Evolutionary conservation across 2,113 vertebrate genomes (phyloP), one percentile per base, ranked within the genome.

Genomic region (Egretta garzetta): DNA sequence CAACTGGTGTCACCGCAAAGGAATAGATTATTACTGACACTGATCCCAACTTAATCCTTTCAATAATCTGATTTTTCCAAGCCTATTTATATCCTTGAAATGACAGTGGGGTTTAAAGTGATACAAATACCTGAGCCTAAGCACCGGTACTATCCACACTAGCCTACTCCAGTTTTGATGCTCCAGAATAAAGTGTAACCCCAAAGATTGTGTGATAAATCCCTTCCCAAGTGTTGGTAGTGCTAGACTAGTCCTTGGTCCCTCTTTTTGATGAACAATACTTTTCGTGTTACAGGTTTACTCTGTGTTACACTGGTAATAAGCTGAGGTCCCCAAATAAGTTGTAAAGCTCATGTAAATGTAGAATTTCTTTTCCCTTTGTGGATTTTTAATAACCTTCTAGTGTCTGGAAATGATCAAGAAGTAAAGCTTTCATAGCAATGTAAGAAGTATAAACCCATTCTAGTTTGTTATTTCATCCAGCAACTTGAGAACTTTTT

Each of bases 31-130:
- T 94, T 90, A 43, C 55, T 97, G 96, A 95, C 97, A 88, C 89
- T 95, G 91, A 97, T 96, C 93, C 67, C 20, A 92, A 77, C 91
- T 97, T 97, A 97, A 97, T 97, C 97, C 94, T 94, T 73, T 66
- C 62, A 93, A 96, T 97, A 97, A 97, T 97, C 96, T 94, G 94
- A 94, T 96, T 96, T 96, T 95, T 93, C 79, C 93, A 96, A 96
- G 93, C 75, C 95, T 97, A 97, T 97, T 96, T 97, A 94, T 97
- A 93, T 85, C 93, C 75, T 88, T 86, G 87, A 94, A 95, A 96
- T 28, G 91, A 93, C 97, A 94, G 85, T 88, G 56, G 45, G 8
- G 6, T 93, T 95, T 95, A 90, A 92, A 95, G 94, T 47, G 45
- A 67, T 93, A 90, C 91, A 88, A 96, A 77, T 75, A 95, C 63